Base-by-base conservation (phyloP, 2,113 vertebrate genomes). In the Cyphomyrus discorhynchus region DNA sequence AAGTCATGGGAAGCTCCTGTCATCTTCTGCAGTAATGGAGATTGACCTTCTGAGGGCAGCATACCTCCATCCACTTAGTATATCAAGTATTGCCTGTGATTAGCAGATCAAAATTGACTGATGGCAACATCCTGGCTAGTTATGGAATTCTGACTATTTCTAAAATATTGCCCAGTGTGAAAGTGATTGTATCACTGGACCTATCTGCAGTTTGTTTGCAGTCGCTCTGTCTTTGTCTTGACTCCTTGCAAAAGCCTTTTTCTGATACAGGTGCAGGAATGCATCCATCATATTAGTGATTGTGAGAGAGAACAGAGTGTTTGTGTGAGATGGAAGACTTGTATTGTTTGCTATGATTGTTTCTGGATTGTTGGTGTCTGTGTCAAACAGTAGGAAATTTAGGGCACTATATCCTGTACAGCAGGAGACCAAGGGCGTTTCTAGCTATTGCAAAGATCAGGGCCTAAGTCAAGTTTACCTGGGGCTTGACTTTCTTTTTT, bases 11-110 rank as follows among this genome's bases (percentile, higher is more conserved):
- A 84, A 46, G 15, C 82, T 84, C 42, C 15, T 84, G 7, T 3
- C 39, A 46, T 45, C 39, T 47, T 52, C 39, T 46, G 39, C 47
- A 53, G 70, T 91, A 58, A 53, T 82, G n/a, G 6, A 21, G 83
- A 42, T 27, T 70, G 39, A 70, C 53, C 93, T 91, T 86, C 90
- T 91, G 93, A 92, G 90, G 92, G 92, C 92, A 92, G 92, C 91
- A 49, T 93, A 87, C n/a, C 84, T 91, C 90, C 90, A 90, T 88
- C 2, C n/a, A 35, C 66, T 39, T 24, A 27, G 5, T 39, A 8
- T 49, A 9, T 21, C 27, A 46, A 52, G 15, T 6, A 80, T 15
- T 82, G 46, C 62, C 27, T 86, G 24, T 83, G 47, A 17, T 62
- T 53, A 84, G 77, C n/a, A 39, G n/a, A 4, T 74, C n/a, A 17